Evolutionary conservation across 2,888 invertebrate genomes (phyloP), one percentile per base, ranked within the genome.

Genomic region (Macropis europaea): DNA sequence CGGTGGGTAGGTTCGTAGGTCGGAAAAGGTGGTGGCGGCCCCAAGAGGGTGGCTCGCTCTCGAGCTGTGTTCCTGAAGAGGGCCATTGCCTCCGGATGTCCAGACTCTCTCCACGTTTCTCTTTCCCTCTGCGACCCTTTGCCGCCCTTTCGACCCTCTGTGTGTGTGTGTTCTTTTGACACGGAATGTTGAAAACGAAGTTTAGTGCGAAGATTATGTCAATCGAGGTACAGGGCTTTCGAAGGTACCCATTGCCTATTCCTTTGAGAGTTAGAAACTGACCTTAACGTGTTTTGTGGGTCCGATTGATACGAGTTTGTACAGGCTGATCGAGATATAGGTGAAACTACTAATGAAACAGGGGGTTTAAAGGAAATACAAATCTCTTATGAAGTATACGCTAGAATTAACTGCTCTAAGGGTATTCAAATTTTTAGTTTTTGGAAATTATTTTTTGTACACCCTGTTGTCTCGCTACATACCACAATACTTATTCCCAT

Each of bases 21-120:
- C 68, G 76, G 66, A 61, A 57, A 64, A 68, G 79, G 64, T 79
- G 77, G 73, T 64, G 77, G 66, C 64, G 40, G 78, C 42, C n/a
- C 62, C 77, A 45, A 80, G 79, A 84, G 81, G 77, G 80, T 82
- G 70, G 82, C 72, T 75, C 63, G 71, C 48, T 53, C 67, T 61
- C 69, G 59, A 69, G 73, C 57, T 47, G 61, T 68, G 53, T 69
- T 34, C 63, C 62, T 62, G 70, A 77, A 82, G 77, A 81, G 79
- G 81, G 70, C 77, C 67, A 69, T 73, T 76, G 78, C 70, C 69
- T 61, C 50, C 53, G 68, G 71, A 74, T 77, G 75, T 64, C 78
- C 81, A 70, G 66, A 61, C 62, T 50, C 59, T 74, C 66, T 73
- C 59, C 64, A 59, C 53, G 43, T 71, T 56, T 38, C 54, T 54